Evolutionary conservation across 2,113 vertebrate genomes (phyloP).

Genomic region (Echinops telfairi): DNA sequence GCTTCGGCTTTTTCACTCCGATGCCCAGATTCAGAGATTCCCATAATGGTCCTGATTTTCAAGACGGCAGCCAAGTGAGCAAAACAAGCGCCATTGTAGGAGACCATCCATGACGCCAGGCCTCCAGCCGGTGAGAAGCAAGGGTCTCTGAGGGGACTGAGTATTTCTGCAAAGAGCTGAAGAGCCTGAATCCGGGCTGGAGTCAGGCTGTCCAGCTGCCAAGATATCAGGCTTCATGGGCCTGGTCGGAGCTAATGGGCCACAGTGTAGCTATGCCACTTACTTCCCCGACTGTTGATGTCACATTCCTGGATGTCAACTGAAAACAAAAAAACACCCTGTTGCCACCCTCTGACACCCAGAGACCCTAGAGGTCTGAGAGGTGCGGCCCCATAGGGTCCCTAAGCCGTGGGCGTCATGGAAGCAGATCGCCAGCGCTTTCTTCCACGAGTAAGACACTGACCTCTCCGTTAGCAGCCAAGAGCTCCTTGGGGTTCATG

Average conservation of each 20-base stretch:
- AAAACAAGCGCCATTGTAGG: not conserved
- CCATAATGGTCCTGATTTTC: not conserved
- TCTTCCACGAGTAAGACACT: no score
- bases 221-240: not conserved
- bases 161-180: not conserved
- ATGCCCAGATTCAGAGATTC: slow-evolving; percentile 12
- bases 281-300: not conserved
- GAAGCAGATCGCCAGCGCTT: no score
- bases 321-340: not conserved
- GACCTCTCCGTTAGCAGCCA: no score
- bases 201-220: not conserved
- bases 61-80: not conserved
- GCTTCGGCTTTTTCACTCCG: not conserved
- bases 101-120: not conserved
- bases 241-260: not conserved
- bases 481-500: not conserved
- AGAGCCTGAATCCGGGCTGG: not conserved
- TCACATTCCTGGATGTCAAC: not conserved
- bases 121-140: not conserved
- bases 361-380: no score
- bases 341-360: no score
- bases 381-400: no score
- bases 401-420: no score
- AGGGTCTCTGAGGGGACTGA: not conserved
- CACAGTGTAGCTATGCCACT: not conserved